A percentile compares a stretch with the other conserved stretches of the same genome.
Evolutionary conservation across 2,113 vertebrate genomes (phyloP).

Genomic region (Picathartes gymnocephalus): DNA sequence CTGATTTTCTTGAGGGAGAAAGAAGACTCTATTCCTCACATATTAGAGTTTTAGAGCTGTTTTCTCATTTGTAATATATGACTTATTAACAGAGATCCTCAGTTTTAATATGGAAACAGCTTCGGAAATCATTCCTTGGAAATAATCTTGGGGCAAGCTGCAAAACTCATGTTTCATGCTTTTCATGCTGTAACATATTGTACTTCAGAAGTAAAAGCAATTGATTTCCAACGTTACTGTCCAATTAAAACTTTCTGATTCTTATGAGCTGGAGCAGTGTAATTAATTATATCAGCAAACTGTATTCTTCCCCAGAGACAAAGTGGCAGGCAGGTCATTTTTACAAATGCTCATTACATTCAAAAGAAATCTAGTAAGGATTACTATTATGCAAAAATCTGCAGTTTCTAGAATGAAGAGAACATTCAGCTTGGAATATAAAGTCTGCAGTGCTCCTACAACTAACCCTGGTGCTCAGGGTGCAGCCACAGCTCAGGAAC

Average conservation of each 20-base stretch:
- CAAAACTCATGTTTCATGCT: not conserved
- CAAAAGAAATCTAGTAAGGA: not conserved
- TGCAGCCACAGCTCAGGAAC: not conserved
- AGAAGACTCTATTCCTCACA: not conserved
- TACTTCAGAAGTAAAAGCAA: not conserved
- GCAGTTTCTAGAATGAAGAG: not conserved
- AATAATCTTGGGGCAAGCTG: not conserved
- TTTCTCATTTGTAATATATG: not conserved
- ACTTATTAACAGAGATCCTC: conserved; percentile 18
- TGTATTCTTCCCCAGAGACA: not conserved
- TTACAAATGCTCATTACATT: not conserved
- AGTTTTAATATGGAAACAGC: not conserved
- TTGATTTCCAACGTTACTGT: not conserved
- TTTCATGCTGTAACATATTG: not conserved
- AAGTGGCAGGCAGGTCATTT: not conserved
- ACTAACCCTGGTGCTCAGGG: not conserved
- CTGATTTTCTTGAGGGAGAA: not conserved
- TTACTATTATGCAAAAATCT: not conserved
- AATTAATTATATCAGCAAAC: not conserved
- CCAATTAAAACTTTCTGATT: not conserved
- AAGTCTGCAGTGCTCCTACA: not conserved
- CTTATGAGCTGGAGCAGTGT: not conserved
- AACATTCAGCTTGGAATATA: not conserved
- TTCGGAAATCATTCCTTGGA: not conserved
- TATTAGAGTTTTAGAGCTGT: not conserved